Evolutionary conservation across 2,797 vertebrate genomes (phyloP).

Genomic region (Scolopax rusticola): DNA sequence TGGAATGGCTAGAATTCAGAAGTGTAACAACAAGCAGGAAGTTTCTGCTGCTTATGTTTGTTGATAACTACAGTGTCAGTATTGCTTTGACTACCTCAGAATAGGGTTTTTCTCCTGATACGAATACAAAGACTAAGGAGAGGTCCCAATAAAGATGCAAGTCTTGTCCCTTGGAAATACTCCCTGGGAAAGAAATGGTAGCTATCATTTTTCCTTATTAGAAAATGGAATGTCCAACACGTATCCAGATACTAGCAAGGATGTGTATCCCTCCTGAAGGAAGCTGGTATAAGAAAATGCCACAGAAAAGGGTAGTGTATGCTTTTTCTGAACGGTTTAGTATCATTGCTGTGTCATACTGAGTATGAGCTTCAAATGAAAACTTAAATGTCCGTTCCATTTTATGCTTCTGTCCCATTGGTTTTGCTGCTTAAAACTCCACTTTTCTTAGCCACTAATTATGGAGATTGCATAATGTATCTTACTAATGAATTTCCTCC

Average conservation of each 20-base stretch:
- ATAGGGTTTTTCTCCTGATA: not conserved
- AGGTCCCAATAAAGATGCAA: not conserved
- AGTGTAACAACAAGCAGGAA: not conserved
- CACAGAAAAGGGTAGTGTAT: no score
- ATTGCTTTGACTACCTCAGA: no score
- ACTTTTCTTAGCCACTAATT: not conserved
- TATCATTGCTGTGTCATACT: not conserved
- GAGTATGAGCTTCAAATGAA: not conserved
- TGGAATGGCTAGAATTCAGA: not conserved
- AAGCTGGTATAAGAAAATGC: not conserved
- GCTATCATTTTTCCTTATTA: not conserved
- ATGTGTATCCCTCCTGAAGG: not conserved
- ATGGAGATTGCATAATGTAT: not conserved
- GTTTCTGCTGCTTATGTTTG: not conserved
- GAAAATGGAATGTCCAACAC: not conserved
- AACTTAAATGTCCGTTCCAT: not conserved
- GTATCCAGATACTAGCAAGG: not conserved
- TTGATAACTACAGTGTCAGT: not conserved
- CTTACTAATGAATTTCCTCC: not conserved
- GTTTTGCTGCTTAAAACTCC: not conserved
- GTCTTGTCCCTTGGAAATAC: not conserved
- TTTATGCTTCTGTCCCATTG: not conserved
- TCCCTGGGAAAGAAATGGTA: not conserved
- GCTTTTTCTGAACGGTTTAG: not conserved
- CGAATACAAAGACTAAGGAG: not conserved